Evolutionary conservation across 2,113 vertebrate genomes (phyloP).

Genomic region (Platycercus adscitus): DNA sequence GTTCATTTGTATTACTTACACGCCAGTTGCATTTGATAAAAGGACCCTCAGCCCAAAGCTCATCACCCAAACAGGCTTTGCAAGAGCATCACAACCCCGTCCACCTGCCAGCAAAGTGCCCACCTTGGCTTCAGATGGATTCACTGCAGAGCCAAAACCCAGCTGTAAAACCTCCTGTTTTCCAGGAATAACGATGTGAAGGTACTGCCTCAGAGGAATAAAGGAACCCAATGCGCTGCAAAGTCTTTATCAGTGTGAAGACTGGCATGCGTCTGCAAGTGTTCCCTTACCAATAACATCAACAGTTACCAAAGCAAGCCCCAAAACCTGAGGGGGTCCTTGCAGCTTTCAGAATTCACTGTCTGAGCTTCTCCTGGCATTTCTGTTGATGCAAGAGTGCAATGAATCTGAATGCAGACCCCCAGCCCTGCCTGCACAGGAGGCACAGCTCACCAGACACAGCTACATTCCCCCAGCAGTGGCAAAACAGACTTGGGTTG

Average conservation of each 20-base stretch:
- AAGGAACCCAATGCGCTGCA: background rate
- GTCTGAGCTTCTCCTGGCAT: background rate
- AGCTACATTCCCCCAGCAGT: background rate
- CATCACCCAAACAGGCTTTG: background rate
- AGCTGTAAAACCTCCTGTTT: background rate
- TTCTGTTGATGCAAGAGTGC: conserved; percentile 8
- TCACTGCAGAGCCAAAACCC: background rate
- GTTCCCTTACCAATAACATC: background rate
- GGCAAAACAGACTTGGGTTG: background rate
- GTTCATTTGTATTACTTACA: background rate
- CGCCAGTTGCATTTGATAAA: background rate
- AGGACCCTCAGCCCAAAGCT: background rate
- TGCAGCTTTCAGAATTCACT: background rate
- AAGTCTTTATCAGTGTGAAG: background rate
- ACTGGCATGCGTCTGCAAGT: background rate
- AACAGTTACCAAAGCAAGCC: conserved; percentile 20
- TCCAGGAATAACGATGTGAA: background rate
- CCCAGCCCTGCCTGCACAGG: background rate
- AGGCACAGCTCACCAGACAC: background rate
- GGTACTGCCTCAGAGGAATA: background rate
- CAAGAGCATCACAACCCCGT: background rate
- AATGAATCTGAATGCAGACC: background rate
- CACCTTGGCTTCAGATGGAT: fast-evolving
- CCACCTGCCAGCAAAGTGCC: background rate
- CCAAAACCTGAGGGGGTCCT: background rate